phyloP scores from a whole-genome alignment of 2,888 invertebrate species.

The Tryphoninae sp. region DNA sequence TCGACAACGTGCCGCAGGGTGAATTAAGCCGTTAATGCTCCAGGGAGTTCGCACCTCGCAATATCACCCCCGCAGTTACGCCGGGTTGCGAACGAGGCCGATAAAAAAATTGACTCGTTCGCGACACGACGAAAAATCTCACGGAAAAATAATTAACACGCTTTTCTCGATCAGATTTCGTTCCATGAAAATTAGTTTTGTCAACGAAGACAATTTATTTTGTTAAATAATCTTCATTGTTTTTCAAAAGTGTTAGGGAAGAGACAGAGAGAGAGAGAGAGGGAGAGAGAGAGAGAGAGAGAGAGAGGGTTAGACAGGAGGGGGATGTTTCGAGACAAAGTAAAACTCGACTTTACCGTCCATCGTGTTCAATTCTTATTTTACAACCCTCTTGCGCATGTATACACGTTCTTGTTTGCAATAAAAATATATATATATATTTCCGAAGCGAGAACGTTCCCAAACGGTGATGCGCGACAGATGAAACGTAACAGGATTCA shows the following conservation, averaged over 20 bases:
- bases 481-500: slow-evolving; percentile 63
- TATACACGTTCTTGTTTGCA: not conserved
- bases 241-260: not conserved
- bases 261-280: not conserved
- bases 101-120: slow-evolving; percentile 11
- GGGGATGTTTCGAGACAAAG: slow-evolving; percentile 1
- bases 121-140: not conserved
- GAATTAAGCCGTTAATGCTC: slow-evolving; percentile 36
- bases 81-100: not conserved
- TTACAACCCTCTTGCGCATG: not conserved
- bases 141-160: no score
- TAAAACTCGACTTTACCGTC: not conserved
- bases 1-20: slow-evolving; percentile 32
- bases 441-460: not conserved
- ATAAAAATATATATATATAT: not conserved
- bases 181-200: no score
- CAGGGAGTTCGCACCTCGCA: not conserved
- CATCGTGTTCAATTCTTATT: slow-evolving; percentile 41
- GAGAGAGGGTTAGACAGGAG: not conserved
- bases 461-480: slow-evolving; percentile 50
- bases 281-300: not conserved
- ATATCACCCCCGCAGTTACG: not conserved
- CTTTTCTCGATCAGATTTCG: no score
- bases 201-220: no score
- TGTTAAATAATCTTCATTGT: no score